These are phyloP conservation scores for Leptopterna dolabrata DNA, from an alignment of 2,888 invertebrate genomes.

Conservation along the genomic window DNA sequence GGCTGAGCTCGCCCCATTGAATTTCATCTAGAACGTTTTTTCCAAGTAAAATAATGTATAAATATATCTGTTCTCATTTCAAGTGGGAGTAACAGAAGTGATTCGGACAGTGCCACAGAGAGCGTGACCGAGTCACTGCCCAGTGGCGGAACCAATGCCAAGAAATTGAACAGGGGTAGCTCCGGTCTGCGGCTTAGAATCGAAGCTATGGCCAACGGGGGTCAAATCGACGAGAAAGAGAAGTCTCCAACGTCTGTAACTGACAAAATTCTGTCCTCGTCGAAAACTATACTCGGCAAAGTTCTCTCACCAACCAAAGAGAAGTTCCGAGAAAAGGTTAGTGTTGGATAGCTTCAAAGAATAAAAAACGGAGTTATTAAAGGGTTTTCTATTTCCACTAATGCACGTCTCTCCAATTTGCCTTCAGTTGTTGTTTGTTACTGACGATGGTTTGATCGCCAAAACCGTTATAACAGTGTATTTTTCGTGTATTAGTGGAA, in stretches of 20 bases:
- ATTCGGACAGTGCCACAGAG: constrained; percentile 65
- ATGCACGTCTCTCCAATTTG: too few relatives aligned
- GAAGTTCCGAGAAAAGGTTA: constrained; percentile 68
- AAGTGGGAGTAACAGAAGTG: constrained; percentile 38
- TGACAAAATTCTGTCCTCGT: constrained; percentile 76
- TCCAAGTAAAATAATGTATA: neutral
- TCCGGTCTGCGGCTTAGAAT: constrained; percentile 55
- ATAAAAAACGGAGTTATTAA: too few relatives aligned
- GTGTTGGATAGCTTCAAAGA: neutral
- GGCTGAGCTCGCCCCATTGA: too few relatives aligned
- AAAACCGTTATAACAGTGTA: too few relatives aligned
- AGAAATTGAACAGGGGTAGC: constrained; percentile 51
- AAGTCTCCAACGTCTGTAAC: constrained; percentile 66
- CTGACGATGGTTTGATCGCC: too few relatives aligned
- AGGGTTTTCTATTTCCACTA: too few relatives aligned
- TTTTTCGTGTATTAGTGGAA: too few relatives aligned
- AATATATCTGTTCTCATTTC: neutral
- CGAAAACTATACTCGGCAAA: constrained; percentile 79
- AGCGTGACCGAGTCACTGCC: constrained; percentile 60
- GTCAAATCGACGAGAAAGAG: constrained; percentile 56
- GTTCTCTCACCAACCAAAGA: constrained; percentile 82
- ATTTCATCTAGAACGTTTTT: neutral
- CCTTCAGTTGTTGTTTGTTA: too few relatives aligned
- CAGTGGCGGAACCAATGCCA: neutral
- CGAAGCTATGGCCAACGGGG: constrained; percentile 22